Percentiles rank a stretch among this genome's conserved stretches.
phyloP scores from a whole-genome alignment of 2,797 vertebrate genomes.

The Esox masquinongy region DNA sequence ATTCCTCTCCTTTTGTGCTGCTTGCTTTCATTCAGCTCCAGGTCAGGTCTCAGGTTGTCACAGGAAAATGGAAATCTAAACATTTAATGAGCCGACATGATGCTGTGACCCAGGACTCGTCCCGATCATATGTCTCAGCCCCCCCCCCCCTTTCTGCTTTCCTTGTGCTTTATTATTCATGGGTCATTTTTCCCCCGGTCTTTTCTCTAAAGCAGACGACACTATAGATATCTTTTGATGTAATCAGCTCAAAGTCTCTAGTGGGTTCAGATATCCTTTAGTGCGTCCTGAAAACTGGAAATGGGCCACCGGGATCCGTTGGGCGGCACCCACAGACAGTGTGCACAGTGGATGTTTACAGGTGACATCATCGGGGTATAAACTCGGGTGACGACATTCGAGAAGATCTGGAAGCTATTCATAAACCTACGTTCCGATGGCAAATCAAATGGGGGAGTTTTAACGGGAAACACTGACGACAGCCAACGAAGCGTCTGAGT shows the following conservation, averaged over 20 bases:
- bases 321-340: too few species aligned
- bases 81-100: slow-evolving; percentile 3
- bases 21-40: not conserved
- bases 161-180: not conserved
- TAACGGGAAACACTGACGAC: too few species aligned
- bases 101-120: slow-evolving; percentile 10
- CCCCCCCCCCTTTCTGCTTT: slow-evolving; percentile 9
- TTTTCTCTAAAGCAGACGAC: not conserved
- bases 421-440: too few species aligned
- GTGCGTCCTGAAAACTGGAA: too few species aligned
- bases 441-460: too few species aligned
- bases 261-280: too few species aligned
- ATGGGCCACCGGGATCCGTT: too few species aligned
- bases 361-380: too few species aligned
- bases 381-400: too few species aligned
- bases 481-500: not conserved
- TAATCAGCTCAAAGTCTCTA: too few species aligned
- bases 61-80: slow-evolving; percentile 7
- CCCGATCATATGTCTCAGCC: slow-evolving; percentile 2
- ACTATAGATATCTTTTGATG: not conserved
- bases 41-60: slow-evolving; percentile 4
- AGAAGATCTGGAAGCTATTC: too few species aligned
- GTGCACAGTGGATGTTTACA: too few species aligned
- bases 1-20: not conserved
- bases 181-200: not conserved